phyloP scores from a whole-genome alignment of 2,113 vertebrate genomes.

The Dermatemys mawii region DNA sequence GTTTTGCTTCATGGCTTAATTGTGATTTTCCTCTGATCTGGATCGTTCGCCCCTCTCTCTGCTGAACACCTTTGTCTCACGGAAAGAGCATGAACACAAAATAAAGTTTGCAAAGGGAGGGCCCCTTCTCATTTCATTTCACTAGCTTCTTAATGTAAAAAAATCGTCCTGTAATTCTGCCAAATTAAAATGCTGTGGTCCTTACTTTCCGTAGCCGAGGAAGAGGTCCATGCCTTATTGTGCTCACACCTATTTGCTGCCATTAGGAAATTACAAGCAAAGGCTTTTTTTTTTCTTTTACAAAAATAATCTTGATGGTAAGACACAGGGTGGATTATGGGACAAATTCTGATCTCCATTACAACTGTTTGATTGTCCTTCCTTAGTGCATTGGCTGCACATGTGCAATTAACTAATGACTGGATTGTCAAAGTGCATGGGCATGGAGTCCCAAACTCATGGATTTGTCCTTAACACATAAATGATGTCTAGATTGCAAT shows the following conservation, averaged over 20 bases:
- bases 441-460: background rate
- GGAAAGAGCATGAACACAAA: background rate
- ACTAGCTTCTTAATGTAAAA: constrained; percentile 12
- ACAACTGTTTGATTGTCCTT: background rate
- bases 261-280: constrained; percentile 34
- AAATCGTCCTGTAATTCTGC: constrained; percentile 56
- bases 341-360: background rate
- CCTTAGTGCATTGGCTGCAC: background rate
- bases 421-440: background rate
- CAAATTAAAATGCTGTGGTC: constrained; percentile 62
- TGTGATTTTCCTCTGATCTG: background rate
- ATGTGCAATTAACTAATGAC: background rate
- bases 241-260: constrained; percentile 35
- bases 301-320: background rate
- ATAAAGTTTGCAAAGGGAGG: background rate
- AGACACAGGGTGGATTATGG: background rate
- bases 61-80: background rate
- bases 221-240: constrained; percentile 24
- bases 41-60: background rate
- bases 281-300: background rate
- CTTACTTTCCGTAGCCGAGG: constrained; percentile 55
- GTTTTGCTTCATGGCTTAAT: background rate
- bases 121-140: constrained; percentile 37
- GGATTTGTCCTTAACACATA: background rate
- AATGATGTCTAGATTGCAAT: too few species aligned